phyloP scores from a whole-genome alignment of 2,797 vertebrate species.

The Ptychobarbus kaznakovi region DNA sequence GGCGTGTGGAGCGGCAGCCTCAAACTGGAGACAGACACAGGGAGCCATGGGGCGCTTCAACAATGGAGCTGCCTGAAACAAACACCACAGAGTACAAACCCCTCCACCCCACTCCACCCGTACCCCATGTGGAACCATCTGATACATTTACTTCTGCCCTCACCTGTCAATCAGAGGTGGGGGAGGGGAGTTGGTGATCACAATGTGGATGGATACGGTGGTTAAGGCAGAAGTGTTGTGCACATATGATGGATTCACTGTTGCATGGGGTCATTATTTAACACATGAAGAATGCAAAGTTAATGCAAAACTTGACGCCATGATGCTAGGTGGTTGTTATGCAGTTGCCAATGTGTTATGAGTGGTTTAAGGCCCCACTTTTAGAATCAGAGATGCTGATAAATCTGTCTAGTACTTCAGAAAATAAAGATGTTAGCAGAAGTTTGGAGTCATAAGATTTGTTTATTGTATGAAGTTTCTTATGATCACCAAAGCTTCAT shows the following conservation, averaged over 20 bases:
- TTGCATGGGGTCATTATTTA: conserved; percentile 13
- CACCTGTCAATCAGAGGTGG: conserved; percentile 86
- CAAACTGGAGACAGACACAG: conserved; percentile 90
- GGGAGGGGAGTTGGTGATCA: conserved; percentile 75
- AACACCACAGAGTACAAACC: conserved; percentile 80
- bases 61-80: conserved; percentile 87
- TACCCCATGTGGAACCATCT: conserved; percentile 90
- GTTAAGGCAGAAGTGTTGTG: conserved; percentile 41
- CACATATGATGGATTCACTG: conserved; percentile 26
- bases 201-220: conserved; percentile 54
- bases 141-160: conserved; percentile 87
- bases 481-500: not conserved
- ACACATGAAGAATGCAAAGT: conserved; percentile 21
- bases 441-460: not conserved
- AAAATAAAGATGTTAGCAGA: not conserved
- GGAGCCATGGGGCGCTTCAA: conserved; percentile 89
- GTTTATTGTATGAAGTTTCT: not conserved
- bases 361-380: not conserved
- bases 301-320: conserved; percentile 8
- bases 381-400: not conserved
- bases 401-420: not conserved
- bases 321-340: not conserved
- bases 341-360: not conserved
- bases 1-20: conserved; percentile 70
- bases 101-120: conserved; percentile 65